Evolutionary conservation across 2,888 invertebrate species (phyloP), one percentile per base, ranked within the genome.

Genomic region (Micoletzkya japonica): DNA sequence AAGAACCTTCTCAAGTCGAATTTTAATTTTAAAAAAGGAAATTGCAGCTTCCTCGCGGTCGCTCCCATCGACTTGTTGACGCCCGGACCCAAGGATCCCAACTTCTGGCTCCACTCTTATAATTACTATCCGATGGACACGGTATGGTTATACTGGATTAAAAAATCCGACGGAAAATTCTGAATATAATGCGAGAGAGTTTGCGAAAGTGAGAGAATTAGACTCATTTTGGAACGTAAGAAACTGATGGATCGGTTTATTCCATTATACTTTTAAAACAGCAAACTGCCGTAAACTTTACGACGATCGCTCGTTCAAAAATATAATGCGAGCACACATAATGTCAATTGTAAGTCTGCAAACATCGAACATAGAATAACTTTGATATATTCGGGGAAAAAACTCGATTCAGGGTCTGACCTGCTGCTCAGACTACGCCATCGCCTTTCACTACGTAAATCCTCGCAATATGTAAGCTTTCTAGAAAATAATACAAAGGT

Each of bases 41-140:
- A n/a, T 20, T 61, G 34, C 59, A 76, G 78, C n/a, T 97, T 98
- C 87, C 92, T 96, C 86, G 95, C 96, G 0, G 94, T 97, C 87
- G 91, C 92, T 2, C 96, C 97, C 0, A 92, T 93, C 79, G 91
- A 92, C 85, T 94, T 95, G 86, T 88, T 97, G 54, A 93, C 95
- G 85, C 95, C 96, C 0, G 92, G 91, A 75, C 91, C 92, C 75
- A 90, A 92, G 49, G 86, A 86, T 71, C 82, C 82, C 32, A 77
- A 88, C 44, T 92, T 92, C 85, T 97, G 97, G 97, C 94, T 94
- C 86, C 93, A 93, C 92, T 90, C 91, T 81, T 95, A 95, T 86
- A 92, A 93, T 75, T 97, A 91, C 87, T 96, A 97, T 85, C 91
- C 93, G 52, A 90, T 91, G 52, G 91, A 93, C 86, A 93, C 94